Percentiles rank a stretch among this genome's conserved stretches.
These are phyloP conservation scores for Esperia sulphurella DNA, from an alignment of 2,888 invertebrate species.

Conservation along the genomic window DNA sequence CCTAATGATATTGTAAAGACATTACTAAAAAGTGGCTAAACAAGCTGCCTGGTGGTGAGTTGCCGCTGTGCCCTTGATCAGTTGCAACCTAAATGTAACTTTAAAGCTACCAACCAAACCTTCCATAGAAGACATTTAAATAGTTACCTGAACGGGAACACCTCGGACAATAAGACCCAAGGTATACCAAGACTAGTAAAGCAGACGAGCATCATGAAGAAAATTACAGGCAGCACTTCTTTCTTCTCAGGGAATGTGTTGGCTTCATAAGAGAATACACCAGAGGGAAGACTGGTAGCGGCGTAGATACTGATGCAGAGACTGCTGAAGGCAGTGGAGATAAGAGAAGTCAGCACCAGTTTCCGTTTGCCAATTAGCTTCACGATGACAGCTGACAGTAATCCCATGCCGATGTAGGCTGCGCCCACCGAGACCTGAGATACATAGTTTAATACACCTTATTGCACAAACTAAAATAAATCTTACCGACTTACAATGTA, in stretches of 20 bases:
- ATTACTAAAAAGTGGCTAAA: no score
- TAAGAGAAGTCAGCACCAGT: constrained; percentile 48
- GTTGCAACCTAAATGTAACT: no score
- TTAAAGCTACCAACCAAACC: no score
- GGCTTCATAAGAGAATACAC: constrained; percentile 58
- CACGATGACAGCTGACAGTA: constrained; percentile 55
- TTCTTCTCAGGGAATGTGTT: constrained; percentile 58
- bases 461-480: no score
- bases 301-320: constrained; percentile 56
- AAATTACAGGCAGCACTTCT: constrained; percentile 54
- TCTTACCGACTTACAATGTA: no score
- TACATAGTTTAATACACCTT: no score
- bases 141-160: constrained; percentile 79
- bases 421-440: constrained; percentile 60
- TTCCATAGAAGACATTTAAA: no score
- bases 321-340: constrained; percentile 48
- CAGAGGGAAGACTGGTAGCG: constrained; percentile 27
- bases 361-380: constrained; percentile 62
- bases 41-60: no score
- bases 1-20: no score
- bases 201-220: constrained; percentile 59
- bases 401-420: constrained; percentile 50
- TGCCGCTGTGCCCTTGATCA: no score
- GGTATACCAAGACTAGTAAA: constrained; percentile 68
- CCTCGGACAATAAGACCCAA: constrained; percentile 78